Evolutionary conservation across 2,113 vertebrate genomes (phyloP).

Genomic region (Clarias macrocephalus): DNA sequence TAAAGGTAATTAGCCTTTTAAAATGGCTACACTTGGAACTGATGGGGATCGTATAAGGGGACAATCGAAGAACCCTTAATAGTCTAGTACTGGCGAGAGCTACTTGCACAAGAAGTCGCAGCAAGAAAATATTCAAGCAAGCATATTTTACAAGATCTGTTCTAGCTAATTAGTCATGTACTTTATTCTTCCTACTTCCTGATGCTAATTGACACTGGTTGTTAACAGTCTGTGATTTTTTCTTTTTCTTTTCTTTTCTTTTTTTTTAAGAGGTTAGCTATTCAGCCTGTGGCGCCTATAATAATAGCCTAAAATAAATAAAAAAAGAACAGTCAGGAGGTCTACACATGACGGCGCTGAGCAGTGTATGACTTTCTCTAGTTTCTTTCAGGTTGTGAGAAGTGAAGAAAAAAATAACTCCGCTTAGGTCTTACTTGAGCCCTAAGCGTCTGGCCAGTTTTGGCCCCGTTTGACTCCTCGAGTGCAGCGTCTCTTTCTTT

Average conservation of each 20-base stretch:
- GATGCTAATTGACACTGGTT: not conserved
- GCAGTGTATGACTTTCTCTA: not conserved
- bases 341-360: not conserved
- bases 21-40: not conserved
- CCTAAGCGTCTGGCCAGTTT: slow-evolving; percentile 22
- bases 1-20: not conserved
- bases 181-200: not conserved
- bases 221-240: not conserved
- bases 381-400: slow-evolving; percentile 7
- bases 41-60: not conserved
- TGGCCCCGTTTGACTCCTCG: slow-evolving; percentile 9
- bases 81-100: not conserved
- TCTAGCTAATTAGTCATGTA: not conserved
- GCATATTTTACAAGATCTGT: not conserved
- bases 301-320: not conserved
- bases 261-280: not conserved
- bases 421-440: not conserved
- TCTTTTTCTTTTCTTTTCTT: too few species aligned
- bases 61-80: not conserved
- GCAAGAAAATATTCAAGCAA: slow-evolving; percentile 1
- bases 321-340: not conserved
- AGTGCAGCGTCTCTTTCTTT: not conserved
- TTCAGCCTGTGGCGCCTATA: not conserved
- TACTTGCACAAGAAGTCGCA: not conserved
- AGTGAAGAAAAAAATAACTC: not conserved